phyloP scores from a whole-genome alignment of 2,888 invertebrate species.

The Portevinia maculata region DNA sequence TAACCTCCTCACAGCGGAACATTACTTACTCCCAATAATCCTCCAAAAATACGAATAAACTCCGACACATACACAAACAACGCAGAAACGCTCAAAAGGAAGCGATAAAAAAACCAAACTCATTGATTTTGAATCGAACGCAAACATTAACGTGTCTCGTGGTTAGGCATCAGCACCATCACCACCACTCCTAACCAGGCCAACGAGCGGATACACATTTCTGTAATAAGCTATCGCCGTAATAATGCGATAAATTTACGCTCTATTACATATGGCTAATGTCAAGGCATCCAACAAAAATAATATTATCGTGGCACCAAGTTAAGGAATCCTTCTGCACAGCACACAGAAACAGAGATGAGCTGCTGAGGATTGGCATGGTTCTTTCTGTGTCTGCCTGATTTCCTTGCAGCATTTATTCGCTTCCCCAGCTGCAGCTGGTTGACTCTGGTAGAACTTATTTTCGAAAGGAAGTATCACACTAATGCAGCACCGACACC shows the following conservation, averaged over 20 bases:
- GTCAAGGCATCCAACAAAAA: slow-evolving; percentile 63
- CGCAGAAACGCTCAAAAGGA: slow-evolving; percentile 41
- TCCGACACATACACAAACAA: slow-evolving; percentile 19
- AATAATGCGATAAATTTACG: slow-evolving; percentile 72
- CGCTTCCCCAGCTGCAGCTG: slow-evolving; percentile 13
- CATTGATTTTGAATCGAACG: slow-evolving; percentile 67
- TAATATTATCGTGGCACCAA: slow-evolving; percentile 21
- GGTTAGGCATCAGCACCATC: slow-evolving; percentile 13
- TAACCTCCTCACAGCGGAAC: slow-evolving; percentile 64
- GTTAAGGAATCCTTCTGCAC: slow-evolving; percentile 31
- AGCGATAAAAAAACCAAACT: slow-evolving; percentile 69
- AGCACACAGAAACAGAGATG: neutral
- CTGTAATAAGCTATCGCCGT: slow-evolving; percentile 68
- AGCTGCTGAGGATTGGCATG: slow-evolving; percentile 8
- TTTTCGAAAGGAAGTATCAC: slow-evolving; percentile 23
- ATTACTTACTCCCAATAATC: slow-evolving; percentile 60
- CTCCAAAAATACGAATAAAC: neutral
- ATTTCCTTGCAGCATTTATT: neutral
- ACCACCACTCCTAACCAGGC: slow-evolving; percentile 33
- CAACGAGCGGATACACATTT: slow-evolving; percentile 55
- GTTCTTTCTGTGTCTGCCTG: neutral
- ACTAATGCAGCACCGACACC: neutral
- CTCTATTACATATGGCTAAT: slow-evolving; percentile 71
- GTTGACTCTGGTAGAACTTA: neutral
- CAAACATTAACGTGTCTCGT: slow-evolving; percentile 50